Conservation (phyloP, 2,888 invertebrate species). For the Hermodice carunculata region DNA sequence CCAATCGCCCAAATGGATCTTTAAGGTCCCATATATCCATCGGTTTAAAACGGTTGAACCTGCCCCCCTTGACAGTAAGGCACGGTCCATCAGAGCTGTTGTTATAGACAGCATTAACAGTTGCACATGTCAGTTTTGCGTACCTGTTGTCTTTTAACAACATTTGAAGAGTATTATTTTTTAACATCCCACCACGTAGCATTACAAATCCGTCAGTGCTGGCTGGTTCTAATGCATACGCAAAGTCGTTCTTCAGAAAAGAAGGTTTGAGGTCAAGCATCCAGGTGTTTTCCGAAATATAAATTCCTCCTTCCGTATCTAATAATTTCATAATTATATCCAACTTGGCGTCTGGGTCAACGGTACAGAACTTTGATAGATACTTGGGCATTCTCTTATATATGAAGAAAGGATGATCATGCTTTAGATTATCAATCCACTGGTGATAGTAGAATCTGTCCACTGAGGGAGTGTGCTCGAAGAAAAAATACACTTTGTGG, state of each 20-base stretch:
- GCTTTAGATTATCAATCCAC: constrained; percentile 54
- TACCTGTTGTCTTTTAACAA: neutral
- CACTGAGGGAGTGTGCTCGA: constrained; percentile 34
- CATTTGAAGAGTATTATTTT: neutral
- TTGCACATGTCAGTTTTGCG: constrained; percentile 12
- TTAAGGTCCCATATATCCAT: constrained; percentile 48
- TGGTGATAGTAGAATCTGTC: constrained; percentile 46
- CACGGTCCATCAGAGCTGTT: constrained; percentile 14
- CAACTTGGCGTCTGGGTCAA: neutral
- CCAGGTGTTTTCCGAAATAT: constrained; percentile 48
- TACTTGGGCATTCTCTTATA: constrained; percentile 38
- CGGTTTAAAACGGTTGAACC: constrained; percentile 44
- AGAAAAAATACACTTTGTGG: constrained; percentile 54
- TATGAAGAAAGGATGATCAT: constrained; percentile 47
- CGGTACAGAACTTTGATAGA: constrained; percentile 16
- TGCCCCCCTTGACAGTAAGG: constrained; percentile 22
- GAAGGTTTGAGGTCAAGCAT: constrained; percentile 31
- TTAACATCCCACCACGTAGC: constrained; percentile 22
- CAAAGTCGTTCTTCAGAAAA: constrained; percentile 29
- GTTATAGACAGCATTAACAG: constrained; percentile 25
- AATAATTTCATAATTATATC: constrained; percentile 38
- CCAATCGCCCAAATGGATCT: constrained; percentile 43
- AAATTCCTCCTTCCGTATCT: constrained; percentile 57
- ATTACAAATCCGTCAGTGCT: constrained; percentile 35
- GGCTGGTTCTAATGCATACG: constrained; percentile 18